Evolutionary conservation across 2,888 invertebrate species (phyloP), one percentile per base, ranked within the genome.

Genomic region (Nyleta sp.): DNA sequence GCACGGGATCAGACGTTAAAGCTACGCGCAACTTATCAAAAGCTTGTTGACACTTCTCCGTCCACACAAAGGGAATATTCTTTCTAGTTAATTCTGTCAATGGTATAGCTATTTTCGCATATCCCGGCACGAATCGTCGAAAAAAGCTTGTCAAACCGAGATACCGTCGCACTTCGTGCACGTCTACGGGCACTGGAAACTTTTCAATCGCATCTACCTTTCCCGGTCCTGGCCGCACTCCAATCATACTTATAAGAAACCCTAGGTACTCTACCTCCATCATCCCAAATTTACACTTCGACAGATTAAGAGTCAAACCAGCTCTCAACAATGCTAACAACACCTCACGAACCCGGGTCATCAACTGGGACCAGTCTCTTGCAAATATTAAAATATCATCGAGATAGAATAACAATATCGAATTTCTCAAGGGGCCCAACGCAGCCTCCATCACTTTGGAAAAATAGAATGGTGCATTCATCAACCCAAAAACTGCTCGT

Each of bases 261-360:
- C 46, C 46, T 2, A 46, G n/a, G 22, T 18, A 44, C 15, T 44
- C 44, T 4, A 44, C 44, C 7, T 44, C 44, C 1, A 7, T 7
- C 44, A 44, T 44, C 20, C 44, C 44, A 10, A 44, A 44, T 18
- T 44, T 44, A 18, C 44, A 44, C 11, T 44, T 44, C 17, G 10
- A 7, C 10, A 44, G 20, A 4, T 44, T 44, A 5, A 44, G 18
- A 8, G 44, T 44, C 20, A 44, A 18, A 5, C 44, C 44, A 10
- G 44, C 44, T 8, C 20, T 5, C 18, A 8, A 8, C 44, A 44
- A 44, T 11, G 44, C 44, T 10, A 11, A 10, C 18, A 44, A 8
- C 2, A 35, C 35, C n/a, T 35, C 11, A 35, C 35, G 2, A 3
- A 35, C 6, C n/a, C 35, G 35, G 2, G 2, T n/a, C n/a, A 35